Base-by-base conservation (phyloP, 2,113 vertebrate species). In the Serilophus lunatus region DNA sequence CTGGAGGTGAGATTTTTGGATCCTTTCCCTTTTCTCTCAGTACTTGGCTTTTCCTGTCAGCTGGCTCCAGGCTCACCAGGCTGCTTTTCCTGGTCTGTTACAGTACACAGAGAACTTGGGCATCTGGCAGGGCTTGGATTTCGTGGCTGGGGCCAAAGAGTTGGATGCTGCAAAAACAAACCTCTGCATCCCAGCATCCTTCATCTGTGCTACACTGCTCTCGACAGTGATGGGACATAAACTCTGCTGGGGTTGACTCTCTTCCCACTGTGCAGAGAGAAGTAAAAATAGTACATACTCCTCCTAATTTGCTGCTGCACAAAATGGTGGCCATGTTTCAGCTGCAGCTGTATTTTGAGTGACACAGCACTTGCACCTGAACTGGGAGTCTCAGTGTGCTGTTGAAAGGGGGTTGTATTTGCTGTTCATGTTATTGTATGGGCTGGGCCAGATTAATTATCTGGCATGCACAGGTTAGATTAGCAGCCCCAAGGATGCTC, bases 131-230 rank as follows among this genome's bases (percentile, higher is more conserved):
- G 36, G 36, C 36, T 60, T 69, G 50, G 26, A 42, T 74, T 77
- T 87, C 25, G 2, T 8, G 33, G 13, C 69, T 4, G 3, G 49
- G 23, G 44, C 44, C 12, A 26, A 44, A n/a, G 24, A 56, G 23
- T 17, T 3, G 4, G 54, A 19, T 1, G 3, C 29, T 49, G 47
- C 33, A 64, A 66, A 42, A 82, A 51, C 63, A 72, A 88, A 71
- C 33, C 44, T 15, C 47, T 22, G 10, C 5, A 1, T 17, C 45
- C 45, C 13, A 1, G 3, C 26, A 40, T 22, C 70, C 51, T 66
- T 18, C 3, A 11, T 15, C 29, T 54, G 49, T 1, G 1, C 42
- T 7, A 12, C 0, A 1, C 33, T 59, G 18, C 66, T 63, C 76
- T 50, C 2, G 0, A 18, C 25, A 12, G 44, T 4, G 10, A 6